Evolutionary conservation across 2,797 vertebrate genomes (phyloP), one percentile per base, ranked within the genome.

Genomic region (Sandelia bainsii): DNA sequence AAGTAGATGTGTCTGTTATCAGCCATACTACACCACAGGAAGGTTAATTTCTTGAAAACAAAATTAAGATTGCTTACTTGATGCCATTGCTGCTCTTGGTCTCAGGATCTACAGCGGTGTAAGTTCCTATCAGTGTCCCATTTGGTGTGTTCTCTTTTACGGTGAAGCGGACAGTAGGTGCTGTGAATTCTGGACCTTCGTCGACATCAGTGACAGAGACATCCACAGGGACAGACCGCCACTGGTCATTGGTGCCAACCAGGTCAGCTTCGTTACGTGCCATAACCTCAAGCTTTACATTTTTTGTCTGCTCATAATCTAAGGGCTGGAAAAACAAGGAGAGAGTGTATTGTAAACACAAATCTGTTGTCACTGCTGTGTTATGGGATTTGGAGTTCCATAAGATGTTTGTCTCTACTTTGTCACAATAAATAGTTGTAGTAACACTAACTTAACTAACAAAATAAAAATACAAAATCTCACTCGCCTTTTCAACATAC

Each of bases 161-260:
- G 0, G 5, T 72, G 17, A 95, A 48, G 42, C 73, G 49, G 63
- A 96, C 48, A 0, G 82, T 85, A 1, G 91, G 89, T 0, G 95
- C 91, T 0, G 81, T 79, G 71, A 97, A 99, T 74, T 95, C 89
- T 0, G 97, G 97, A 0, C 96, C 97, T 83, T 99, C 97, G 2
- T 98, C 95, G 0, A 89, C 10, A 12, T 98, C 23, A 62, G 42
- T 72, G 52, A 99, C 93, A 0, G 67, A 74, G 17, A 98, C 62
- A 0, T 83, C 76, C 70, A 97, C 93, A 1, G 91, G 91, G 58
- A 92, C 19, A 11, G 92, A 91, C 14, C 63, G 46, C 94, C 94
- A 95, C 0, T 77, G 29, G 25, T 85, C 52, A 0, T 6, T 67
- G 46, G 87, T 86, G 59, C 91, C 90, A 0, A 17, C 39, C 42